Conservation (phyloP, 1,140 invertebrate genomes). For the Helicorthomorpha holstii region DNA sequence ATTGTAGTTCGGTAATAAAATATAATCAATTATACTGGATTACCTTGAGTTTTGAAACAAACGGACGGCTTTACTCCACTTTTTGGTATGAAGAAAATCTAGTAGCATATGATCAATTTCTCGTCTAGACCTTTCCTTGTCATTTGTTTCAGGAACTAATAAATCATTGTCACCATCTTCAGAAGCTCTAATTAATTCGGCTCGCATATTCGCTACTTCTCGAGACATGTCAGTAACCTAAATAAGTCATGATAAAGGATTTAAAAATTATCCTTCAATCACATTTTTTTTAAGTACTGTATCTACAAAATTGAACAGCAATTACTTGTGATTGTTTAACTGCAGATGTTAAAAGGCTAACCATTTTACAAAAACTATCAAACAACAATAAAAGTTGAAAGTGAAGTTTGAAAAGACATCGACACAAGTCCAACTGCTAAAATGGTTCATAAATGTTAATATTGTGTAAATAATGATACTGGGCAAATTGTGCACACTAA, state of each 20-base stretch:
- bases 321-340: constrained; percentile 21
- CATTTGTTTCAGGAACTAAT: constrained; percentile 17
- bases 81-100: constrained; percentile 8
- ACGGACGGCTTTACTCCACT: constrained; percentile 7
- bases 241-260: no score
- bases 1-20: neutral
- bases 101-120: constrained; percentile 9
- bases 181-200: constrained; percentile 21
- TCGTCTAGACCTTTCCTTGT: neutral
- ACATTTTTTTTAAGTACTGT: no score
- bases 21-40: neutral
- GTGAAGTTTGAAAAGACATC: constrained; percentile 75
- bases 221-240: constrained; percentile 25
- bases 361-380: constrained; percentile 81
- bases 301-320: no score
- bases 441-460: neutral
- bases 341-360: constrained; percentile 38
- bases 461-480: neutral
- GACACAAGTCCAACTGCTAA: constrained; percentile 44
- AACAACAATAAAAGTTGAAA: constrained; percentile 80
- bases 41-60: neutral
- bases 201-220: constrained; percentile 21
- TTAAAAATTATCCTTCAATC: no score
- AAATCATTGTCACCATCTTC: constrained; percentile 26
- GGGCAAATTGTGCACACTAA: neutral